These are phyloP conservation scores for Stichopus horrens DNA, from an alignment of 53 echinoderm and acorn worm species.

Conservation along the genomic window DNA sequence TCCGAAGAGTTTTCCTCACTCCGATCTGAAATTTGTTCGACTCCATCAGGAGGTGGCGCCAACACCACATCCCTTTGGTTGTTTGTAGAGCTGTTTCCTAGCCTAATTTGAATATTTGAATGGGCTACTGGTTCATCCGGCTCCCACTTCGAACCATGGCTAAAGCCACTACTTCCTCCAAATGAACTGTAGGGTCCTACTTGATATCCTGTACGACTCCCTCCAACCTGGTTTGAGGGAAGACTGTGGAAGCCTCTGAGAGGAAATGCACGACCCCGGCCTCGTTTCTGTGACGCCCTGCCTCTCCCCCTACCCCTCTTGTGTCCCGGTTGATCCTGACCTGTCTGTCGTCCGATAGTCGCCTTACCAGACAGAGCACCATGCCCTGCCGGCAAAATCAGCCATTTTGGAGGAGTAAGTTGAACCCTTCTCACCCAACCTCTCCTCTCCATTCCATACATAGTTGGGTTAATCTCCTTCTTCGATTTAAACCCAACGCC, in stretches of 20 bases:
- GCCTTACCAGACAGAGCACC: neutral
- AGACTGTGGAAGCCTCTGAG: neutral
- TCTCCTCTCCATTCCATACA: slow-evolving; percentile 81
- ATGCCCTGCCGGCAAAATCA: slow-evolving; percentile 64
- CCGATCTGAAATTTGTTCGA: too few species aligned
- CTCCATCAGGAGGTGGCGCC: neutral
- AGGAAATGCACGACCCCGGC: neutral
- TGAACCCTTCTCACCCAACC: slow-evolving; percentile 77
- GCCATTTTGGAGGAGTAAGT: slow-evolving; percentile 80
- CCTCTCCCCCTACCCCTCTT: neutral
- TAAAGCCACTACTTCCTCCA: slow-evolving; percentile 10
- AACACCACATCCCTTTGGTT: neutral
- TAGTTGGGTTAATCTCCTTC: slow-evolving; percentile 86
- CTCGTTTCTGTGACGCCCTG: slow-evolving; percentile 19
- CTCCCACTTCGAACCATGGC: slow-evolving; percentile 7
- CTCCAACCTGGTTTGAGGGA: neutral
- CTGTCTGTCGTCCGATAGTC: neutral
- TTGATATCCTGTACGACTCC: neutral
- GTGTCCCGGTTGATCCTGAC: neutral
- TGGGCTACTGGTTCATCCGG: neutral
- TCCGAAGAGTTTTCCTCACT: neutral
- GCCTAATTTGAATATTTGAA: neutral
- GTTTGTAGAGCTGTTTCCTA: neutral
- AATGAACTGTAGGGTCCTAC: neutral
- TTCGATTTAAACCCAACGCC: slow-evolving; percentile 69